phyloP scores from a whole-genome alignment of 2,113 vertebrate genomes.

The Fulmarus glacialis region DNA sequence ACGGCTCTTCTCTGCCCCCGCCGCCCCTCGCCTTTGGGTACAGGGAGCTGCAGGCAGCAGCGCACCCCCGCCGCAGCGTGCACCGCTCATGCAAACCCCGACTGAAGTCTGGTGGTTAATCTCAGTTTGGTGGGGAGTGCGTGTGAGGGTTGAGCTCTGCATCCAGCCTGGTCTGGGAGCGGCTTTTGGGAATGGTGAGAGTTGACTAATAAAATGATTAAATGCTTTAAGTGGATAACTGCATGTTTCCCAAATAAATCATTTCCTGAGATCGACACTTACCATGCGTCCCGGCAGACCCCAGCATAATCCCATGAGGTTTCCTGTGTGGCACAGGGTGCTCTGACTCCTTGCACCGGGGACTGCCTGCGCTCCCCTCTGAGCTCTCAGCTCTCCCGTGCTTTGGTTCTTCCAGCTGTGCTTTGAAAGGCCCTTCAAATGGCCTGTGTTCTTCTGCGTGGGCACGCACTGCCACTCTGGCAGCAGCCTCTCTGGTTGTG shows the following conservation, averaged over 20 bases:
- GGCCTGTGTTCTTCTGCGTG: accelerated
- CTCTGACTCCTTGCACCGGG: not conserved
- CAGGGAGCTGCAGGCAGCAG: not conserved
- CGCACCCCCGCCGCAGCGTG: accelerated
- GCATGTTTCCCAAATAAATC: not conserved
- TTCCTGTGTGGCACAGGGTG: not conserved
- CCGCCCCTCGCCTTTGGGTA: accelerated
- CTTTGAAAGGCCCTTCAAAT: not conserved
- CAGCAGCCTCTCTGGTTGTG: not conserved
- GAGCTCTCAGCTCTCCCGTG: accelerated
- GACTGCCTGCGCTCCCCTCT: not conserved
- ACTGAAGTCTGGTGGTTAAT: accelerated
- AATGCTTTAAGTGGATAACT: not conserved
- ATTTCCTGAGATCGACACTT: not conserved
- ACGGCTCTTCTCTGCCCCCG: accelerated
- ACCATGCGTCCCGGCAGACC: not conserved
- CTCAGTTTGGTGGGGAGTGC: accelerated
- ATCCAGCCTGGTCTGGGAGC: not conserved
- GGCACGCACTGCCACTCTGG: accelerated
- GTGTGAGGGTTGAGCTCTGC: not conserved
- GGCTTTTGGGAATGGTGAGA: accelerated
- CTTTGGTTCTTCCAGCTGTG: not conserved
- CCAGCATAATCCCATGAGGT: accelerated
- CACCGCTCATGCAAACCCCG: accelerated
- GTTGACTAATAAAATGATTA: not conserved